phyloP scores from a whole-genome alignment of 2,113 vertebrate species.

The mouse (Mus musculus) region GRCm39 chr6:111629501-111630000 shows the following conservation, averaged over 20 bases:
- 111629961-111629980: conserved; percentile 25
- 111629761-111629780: background rate
- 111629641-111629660: background rate
- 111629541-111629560: fast-evolving
- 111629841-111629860: background rate
- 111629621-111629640: background rate
- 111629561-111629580: background rate
- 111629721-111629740: background rate
- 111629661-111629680: background rate
- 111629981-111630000: background rate
- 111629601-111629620: background rate
- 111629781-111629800: background rate
- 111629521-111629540: background rate
- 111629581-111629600: background rate
- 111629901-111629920: background rate
- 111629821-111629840: background rate
- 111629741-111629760: background rate
- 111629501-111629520: background rate
- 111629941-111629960: background rate
- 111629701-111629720: background rate
- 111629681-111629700: background rate
- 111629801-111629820: background rate
- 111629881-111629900: background rate
- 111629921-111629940: background rate
- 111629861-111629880: background rate